Evolutionary conservation across 2,113 vertebrate species (phyloP), one percentile per base, ranked within the genome.

Genomic region (crab-eating macaque (Macaca fascicularis)): DNA sequence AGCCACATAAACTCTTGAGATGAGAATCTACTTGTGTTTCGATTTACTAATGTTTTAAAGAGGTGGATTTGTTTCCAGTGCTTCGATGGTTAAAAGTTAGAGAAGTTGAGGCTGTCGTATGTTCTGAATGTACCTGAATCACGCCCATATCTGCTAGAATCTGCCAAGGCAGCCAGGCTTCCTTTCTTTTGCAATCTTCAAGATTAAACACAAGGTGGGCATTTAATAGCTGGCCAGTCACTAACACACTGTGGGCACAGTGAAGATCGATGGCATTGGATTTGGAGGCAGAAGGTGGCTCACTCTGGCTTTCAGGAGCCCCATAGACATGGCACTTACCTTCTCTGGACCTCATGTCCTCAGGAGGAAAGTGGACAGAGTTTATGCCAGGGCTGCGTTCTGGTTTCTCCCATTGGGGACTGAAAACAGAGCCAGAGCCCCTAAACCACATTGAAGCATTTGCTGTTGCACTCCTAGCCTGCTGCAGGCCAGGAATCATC

Each of bases 71-170:
- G 23, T 85, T 94, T 96, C 30, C 25, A 38, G 17, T 32, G 76
- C n/a, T 90, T 50, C 17, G 5, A 30, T 89, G 70, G 27, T 76
- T 91, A 72, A 38, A 67, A 64, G 11, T 61, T 40, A 80, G 69
- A 88, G 85, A 84, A 43, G 3, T 19, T 35, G 22, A 80, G 10
- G 10, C 10, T 86, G 23, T 90, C 86, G 70, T 87, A 81, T 93
- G 76, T 76, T 95, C 50, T 94, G 82, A 93, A 96, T 64, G 6
- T 75, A n/a, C 87, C 50, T 50, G 9, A 84, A 95, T 61, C 89
- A 90, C 9, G 13, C 23, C 30, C 45, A 2, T 35, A 20, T 82
- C 75, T 94, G 32, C 32, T 76, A 57, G n/a, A 59, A 88, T 12
- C 55, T 83, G 23, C 48, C 6, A 32, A 76, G 12, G 40, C 57